Percentiles rank a stretch among this genome's conserved stretches.
These are phyloP conservation scores for Listronotus oregonensis DNA, from an alignment of 1,140 invertebrate species.

Conservation along the genomic window DNA sequence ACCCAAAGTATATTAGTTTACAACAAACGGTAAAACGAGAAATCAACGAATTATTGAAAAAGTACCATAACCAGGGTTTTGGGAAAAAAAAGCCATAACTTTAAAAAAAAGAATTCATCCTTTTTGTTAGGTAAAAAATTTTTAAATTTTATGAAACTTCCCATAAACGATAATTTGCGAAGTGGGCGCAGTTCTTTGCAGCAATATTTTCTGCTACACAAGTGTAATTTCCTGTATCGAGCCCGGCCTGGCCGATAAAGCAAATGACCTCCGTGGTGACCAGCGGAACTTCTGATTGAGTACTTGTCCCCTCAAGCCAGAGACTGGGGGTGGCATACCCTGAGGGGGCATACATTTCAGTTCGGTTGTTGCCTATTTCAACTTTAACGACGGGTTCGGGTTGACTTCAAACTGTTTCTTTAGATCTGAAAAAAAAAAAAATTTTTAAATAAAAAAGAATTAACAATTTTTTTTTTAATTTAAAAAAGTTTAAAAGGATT, in stretches of 20 bases:
- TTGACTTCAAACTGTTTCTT: slow-evolving; percentile 82
- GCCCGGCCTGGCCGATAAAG: slow-evolving; percentile 85
- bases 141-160: slow-evolving; percentile 63
- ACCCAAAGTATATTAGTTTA: no score
- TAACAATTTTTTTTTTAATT: no score
- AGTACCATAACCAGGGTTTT: no score
- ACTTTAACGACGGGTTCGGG: slow-evolving; percentile 80
- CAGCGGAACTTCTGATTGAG: slow-evolving; percentile 70
- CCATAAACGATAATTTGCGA: slow-evolving; percentile 92
- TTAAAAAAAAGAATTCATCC: no score
- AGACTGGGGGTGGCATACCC: slow-evolving; percentile 85
- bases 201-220: slow-evolving; percentile 96
- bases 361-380: slow-evolving; percentile 84
- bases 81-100: no score
- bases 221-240: slow-evolving; percentile 93
- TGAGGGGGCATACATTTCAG: slow-evolving; percentile 87
- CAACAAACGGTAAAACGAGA: no score
- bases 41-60: no score
- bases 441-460: no score
- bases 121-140: no score
- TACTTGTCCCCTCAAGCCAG: slow-evolving; percentile 75
- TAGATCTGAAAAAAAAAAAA: slow-evolving; percentile 65
- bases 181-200: slow-evolving; percentile 79
- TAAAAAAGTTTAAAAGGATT: no score
- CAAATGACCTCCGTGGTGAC: slow-evolving; percentile 87